phyloP scores from a whole-genome alignment of 2,113 vertebrate species.

The Stercorarius parasiticus region DNA sequence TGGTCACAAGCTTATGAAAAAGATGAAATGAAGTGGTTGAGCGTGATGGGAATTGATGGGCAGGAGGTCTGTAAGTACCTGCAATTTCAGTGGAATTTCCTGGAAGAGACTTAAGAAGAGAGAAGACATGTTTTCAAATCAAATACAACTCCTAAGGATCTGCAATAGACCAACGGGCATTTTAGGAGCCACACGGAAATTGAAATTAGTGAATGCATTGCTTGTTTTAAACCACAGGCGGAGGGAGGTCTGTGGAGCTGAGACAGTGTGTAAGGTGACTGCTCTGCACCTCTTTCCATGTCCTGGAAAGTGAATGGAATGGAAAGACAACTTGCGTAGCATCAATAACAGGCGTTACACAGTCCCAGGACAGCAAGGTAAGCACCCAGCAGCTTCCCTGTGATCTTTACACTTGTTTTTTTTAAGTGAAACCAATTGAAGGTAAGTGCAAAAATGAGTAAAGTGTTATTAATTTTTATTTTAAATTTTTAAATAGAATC shows the following conservation, averaged over 20 bases:
- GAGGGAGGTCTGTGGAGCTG: background rate
- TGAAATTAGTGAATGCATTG: background rate
- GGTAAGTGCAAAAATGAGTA: background rate
- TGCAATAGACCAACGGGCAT: background rate
- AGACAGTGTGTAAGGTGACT: rapidly evolving
- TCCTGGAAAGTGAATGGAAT: background rate
- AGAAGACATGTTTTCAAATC: background rate
- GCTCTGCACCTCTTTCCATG: background rate
- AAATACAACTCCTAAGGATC: no score
- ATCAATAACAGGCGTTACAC: rapidly evolving
- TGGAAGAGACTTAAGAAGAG: background rate
- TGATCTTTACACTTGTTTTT: background rate
- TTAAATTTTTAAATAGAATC: background rate
- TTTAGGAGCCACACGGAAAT: background rate
- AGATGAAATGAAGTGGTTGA: background rate
- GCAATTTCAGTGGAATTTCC: background rate
- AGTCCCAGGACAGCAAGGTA: background rate
- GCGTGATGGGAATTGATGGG: background rate
- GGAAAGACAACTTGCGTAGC: background rate
- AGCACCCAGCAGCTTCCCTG: background rate
- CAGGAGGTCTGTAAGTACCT: background rate
- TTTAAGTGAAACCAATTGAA: background rate
- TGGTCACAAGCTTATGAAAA: background rate
- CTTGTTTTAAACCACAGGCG: background rate
- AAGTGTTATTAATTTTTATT: background rate